These are phyloP conservation scores for Bovichtus variegatus DNA, from an alignment of 2,797 vertebrate species.

Conservation along the genomic window DNA sequence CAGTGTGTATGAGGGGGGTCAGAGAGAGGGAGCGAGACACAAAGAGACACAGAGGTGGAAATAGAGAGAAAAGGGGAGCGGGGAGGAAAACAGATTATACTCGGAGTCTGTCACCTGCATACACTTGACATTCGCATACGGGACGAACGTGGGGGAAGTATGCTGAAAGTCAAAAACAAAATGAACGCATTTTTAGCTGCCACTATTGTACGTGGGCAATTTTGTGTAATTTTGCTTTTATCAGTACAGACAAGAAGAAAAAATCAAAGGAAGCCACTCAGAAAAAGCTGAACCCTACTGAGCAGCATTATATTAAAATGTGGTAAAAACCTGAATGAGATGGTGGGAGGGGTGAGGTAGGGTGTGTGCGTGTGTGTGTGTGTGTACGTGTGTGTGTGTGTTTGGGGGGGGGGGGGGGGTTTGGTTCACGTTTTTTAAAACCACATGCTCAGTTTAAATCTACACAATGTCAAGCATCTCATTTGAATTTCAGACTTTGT, in stretches of 20 bases:
- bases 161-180: conserved; percentile 55
- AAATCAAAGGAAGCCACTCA: conserved; percentile 56
- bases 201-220: conserved; percentile 44
- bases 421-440: conserved; percentile 27
- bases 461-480: conserved; percentile 37
- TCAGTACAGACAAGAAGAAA: conserved; percentile 29
- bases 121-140: conserved; percentile 54
- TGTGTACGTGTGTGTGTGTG: not conserved
- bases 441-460: conserved; percentile 40
- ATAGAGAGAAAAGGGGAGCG: conserved; percentile 26
- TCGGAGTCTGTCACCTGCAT: conserved; percentile 60
- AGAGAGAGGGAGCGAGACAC: conserved; percentile 62
- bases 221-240: conserved; percentile 64
- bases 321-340: conserved; percentile 56
- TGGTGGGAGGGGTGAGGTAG: conserved; percentile 15
- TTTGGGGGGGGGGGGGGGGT: no score
- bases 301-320: conserved; percentile 53
- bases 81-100: conserved; percentile 44
- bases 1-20: conserved; percentile 68
- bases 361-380: no score
- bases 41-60: conserved; percentile 69
- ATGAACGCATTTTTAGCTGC: conserved; percentile 40
- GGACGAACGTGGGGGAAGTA: conserved; percentile 32
- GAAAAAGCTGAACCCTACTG: conserved; percentile 47
- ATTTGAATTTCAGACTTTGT: conserved; percentile 51